Percentiles rank a stretch among this genome's conserved stretches.
Evolutionary conservation across 1,140 invertebrate genomes (phyloP).

Genomic region (Drosophila grimshawi): DNA sequence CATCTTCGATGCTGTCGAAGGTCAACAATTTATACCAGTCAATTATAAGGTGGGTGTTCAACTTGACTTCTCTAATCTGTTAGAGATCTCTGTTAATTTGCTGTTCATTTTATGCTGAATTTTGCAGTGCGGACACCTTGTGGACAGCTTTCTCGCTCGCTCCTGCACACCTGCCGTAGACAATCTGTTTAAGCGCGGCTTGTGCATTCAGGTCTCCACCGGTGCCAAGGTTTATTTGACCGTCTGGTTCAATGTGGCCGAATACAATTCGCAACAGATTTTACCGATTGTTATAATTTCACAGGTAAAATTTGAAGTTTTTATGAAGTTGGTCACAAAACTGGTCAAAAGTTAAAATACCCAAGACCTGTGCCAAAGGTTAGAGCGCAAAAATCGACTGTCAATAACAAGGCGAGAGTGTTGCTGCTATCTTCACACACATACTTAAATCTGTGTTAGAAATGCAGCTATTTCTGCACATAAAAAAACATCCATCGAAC

Average conservation of each 20-base stretch:
- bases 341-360: too few species aligned
- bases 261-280: conserved; percentile 42
- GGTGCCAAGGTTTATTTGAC: conserved; percentile 17
- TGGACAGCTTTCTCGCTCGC: conserved; percentile 54
- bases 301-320: conserved; percentile 11
- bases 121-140: conserved; percentile 27
- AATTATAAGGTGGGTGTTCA: conserved; percentile 45
- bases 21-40: conserved; percentile 58
- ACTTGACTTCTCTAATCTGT: too few species aligned
- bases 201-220: conserved; percentile 16
- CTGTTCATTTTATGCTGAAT: not conserved
- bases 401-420: too few species aligned
- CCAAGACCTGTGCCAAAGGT: too few species aligned
- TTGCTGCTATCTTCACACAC: too few species aligned
- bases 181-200: conserved; percentile 43
- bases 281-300: conserved; percentile 45
- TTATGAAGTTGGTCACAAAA: too few species aligned
- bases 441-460: too few species aligned
- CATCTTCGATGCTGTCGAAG: conserved; percentile 49
- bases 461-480: too few species aligned
- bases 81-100: not conserved
- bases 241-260: conserved; percentile 54
- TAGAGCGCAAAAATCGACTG: too few species aligned
- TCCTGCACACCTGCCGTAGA: conserved; percentile 58
- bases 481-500: too few species aligned